phyloP scores from a whole-genome alignment of 2,113 vertebrate genomes.

The Calyptomena viridis region DNA sequence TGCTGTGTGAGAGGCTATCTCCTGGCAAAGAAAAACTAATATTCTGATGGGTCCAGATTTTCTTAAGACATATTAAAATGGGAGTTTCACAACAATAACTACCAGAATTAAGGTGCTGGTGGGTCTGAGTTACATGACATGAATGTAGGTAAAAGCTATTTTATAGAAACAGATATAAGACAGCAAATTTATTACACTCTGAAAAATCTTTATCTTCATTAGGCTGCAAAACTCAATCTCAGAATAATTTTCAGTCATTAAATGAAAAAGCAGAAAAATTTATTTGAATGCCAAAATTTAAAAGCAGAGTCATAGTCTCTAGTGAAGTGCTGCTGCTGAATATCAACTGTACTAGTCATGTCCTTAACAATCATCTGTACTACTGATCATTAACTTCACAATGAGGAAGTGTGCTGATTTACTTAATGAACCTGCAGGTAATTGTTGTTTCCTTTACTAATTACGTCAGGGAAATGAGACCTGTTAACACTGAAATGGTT shows the following conservation, averaged over 20 bases:
- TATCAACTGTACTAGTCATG: slow-evolving; percentile 14
- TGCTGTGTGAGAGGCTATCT: background rate
- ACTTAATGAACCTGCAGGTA: slow-evolving; percentile 67
- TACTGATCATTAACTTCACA: slow-evolving; percentile 70
- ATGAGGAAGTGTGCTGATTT: slow-evolving; percentile 61
- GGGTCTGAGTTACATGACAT: background rate
- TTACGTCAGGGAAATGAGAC: slow-evolving; percentile 60
- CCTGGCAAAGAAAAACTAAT: background rate
- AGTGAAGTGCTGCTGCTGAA: background rate
- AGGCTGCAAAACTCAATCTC: background rate
- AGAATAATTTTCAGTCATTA: slow-evolving; percentile 27
- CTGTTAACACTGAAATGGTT: slow-evolving; percentile 48
- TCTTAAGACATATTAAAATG: background rate
- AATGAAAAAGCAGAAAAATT: slow-evolving; percentile 21
- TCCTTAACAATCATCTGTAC: slow-evolving; percentile 50
- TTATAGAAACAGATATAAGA: background rate
- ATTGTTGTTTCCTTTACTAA: slow-evolving; percentile 70
- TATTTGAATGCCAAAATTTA: background rate
- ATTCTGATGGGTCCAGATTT: background rate
- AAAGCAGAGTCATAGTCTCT: background rate
- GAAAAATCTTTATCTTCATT: slow-evolving; percentile 25
- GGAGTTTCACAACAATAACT: background rate
- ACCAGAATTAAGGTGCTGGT: background rate
- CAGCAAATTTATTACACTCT: background rate
- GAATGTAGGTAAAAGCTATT: background rate